A percentile compares a stretch with the other conserved stretches of the same genome.
Evolutionary conservation across 2,113 vertebrate species (phyloP).

Genomic region (Progne subis): DNA sequence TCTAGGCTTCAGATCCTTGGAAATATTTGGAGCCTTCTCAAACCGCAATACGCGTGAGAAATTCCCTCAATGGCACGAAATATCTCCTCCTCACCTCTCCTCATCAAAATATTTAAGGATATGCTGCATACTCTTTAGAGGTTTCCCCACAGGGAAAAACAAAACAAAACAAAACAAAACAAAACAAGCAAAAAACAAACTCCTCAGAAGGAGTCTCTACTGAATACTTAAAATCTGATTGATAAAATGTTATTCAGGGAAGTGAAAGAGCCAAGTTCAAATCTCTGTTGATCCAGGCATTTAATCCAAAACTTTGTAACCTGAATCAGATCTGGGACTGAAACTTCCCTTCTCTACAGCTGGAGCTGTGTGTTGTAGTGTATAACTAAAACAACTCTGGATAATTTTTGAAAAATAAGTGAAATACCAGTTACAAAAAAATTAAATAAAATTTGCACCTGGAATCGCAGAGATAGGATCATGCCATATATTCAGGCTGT

Average conservation of each 20-base stretch:
- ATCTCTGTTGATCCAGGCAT: neutral
- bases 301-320: neutral
- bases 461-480: neutral
- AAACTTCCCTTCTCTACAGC: neutral
- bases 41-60: neutral
- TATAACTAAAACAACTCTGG: neutral
- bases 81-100: neutral
- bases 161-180: too few relatives aligned
- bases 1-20: neutral
- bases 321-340: neutral
- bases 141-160: neutral
- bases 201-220: neutral
- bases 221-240: neutral
- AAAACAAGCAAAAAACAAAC: neutral
- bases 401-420: neutral
- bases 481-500: rapidly evolving
- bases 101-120: neutral
- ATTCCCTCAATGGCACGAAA: neutral
- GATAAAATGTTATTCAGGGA: neutral
- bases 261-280: neutral
- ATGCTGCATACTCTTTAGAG: neutral
- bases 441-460: neutral
- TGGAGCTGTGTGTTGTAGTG: neutral
- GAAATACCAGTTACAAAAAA: neutral
- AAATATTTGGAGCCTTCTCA: neutral